Evolutionary conservation across 2,888 invertebrate species (phyloP), one percentile per base, ranked within the genome.

Genomic region (Amiota communis): DNA sequence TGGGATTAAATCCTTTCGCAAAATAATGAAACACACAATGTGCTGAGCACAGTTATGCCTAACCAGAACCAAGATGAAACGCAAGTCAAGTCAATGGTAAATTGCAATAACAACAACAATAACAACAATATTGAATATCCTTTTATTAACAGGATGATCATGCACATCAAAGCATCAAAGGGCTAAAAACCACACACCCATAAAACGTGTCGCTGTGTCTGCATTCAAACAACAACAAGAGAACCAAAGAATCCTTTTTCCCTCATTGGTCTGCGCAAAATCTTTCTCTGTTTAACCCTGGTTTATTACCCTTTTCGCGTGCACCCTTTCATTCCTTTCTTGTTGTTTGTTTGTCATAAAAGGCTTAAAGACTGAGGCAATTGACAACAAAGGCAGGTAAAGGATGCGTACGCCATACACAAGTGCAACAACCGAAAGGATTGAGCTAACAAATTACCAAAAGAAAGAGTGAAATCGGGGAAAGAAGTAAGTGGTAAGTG

Each of bases 141-240:
- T 86, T 87, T 84, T 86, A 86, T 87, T 88, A 86, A 85, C 81
- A 83, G 87, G 87, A 87, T 88, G 86, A 88, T 87, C 87, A 87
- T 84, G 82, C 81, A 82, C 87, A 87, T 87, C 86, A 87, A 88
- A 87, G 86, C 87, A 87, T 87, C 86, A 87, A 88, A 87, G 86
- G 88, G 87, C 88, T 87, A 84, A 87, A 68, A 88, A 88, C 88
- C 87, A 85, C 87, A 87, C 87, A 86, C 87, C 88, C 87, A 87
- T 86, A 85, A 88, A 88, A 87, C 81, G 49, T 59, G 36, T 47
- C 56, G 36, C 8, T 56, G 36, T 23, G 53, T 46, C 59, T 51
- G 51, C 64, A 64, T 71, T 71, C 36, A 69, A 23, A 10, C 20
- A 68, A 13, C 49, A 53, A 11, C 47, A 46, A 46, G 13, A 51